phyloP scores from a whole-genome alignment of 1,140 invertebrate genomes.

The Lucilia sericata region DNA sequence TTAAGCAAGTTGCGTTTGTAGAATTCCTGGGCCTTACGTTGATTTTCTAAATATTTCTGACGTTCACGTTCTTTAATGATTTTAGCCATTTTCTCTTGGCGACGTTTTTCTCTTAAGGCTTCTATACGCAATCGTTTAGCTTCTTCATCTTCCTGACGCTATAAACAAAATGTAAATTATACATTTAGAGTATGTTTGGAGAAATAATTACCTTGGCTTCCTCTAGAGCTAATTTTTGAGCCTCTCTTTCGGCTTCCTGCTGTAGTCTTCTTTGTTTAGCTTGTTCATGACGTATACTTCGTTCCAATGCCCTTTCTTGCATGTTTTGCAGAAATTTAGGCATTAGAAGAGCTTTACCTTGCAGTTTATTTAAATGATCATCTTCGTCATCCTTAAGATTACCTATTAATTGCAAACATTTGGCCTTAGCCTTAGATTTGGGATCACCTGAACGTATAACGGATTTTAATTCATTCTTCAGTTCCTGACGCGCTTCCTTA shows the following conservation, averaged over 20 bases:
- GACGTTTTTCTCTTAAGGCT: conserved; percentile 72
- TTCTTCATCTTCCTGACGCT: conserved; percentile 71
- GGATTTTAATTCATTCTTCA: conserved; percentile 72
- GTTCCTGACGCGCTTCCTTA: conserved; percentile 70
- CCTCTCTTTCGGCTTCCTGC: conserved; percentile 73
- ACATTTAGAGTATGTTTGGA: neutral
- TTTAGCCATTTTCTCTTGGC: conserved; percentile 72
- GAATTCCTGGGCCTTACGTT: conserved; percentile 72
- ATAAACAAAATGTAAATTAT: neutral
- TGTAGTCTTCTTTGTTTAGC: conserved; percentile 72
- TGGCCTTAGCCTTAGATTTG: conserved; percentile 71
- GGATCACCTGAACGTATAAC: conserved; percentile 72
- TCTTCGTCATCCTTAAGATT: conserved; percentile 65
- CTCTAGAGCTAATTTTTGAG: conserved; percentile 69
- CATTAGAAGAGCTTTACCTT: conserved; percentile 71
- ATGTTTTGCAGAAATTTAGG: conserved; percentile 75
- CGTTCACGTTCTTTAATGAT: conserved; percentile 71
- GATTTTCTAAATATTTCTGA: conserved; percentile 69
- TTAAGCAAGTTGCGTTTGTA: conserved; percentile 70
- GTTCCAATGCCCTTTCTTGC: conserved; percentile 73
- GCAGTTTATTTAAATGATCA: conserved; percentile 62
- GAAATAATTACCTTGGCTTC: conserved; percentile 64
- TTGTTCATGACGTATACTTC: conserved; percentile 73
- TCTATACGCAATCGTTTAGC: conserved; percentile 72
- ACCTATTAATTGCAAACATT: conserved; percentile 71